Evolutionary conservation across 2,113 vertebrate genomes (phyloP).

Genomic region (Bubo blakistoni): DNA sequence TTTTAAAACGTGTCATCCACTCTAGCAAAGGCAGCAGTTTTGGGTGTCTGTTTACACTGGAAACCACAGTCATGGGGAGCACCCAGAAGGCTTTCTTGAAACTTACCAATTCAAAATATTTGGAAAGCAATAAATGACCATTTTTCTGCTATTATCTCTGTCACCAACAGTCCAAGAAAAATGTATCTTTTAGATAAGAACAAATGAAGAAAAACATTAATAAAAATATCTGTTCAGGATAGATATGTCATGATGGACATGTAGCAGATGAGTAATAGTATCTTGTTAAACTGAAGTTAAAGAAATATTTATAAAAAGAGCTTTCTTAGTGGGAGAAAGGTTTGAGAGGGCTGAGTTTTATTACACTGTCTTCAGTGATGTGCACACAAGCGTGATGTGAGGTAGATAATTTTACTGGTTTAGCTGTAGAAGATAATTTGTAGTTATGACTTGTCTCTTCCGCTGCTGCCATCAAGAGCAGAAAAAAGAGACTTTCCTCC

Average conservation of each 20-base stretch:
- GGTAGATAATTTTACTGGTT: neutral
- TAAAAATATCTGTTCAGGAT: neutral
- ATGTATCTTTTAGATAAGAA: neutral
- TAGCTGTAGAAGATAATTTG: neutral
- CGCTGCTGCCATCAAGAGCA: neutral
- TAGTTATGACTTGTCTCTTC: neutral
- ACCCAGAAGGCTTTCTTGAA: neutral
- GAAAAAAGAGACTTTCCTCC: neutral
- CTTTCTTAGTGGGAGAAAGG: neutral
- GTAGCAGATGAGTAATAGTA: neutral
- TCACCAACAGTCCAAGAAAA: neutral
- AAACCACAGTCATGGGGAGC: neutral
- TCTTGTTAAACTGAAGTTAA: neutral
- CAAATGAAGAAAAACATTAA: neutral
- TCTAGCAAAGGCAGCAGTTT: neutral
- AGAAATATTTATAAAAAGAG: neutral
- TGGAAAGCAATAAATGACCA: neutral
- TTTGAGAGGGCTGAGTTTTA: neutral
- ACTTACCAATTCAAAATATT: neutral
- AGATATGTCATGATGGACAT: neutral
- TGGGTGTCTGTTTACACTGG: neutral
- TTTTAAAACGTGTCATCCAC: neutral
- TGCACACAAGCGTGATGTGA: accelerated
- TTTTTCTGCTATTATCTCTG: neutral
- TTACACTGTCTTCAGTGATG: neutral